Base-by-base conservation (phyloP, 2,797 vertebrate genomes). In the Pteronotus mesoamericanus region DNA sequence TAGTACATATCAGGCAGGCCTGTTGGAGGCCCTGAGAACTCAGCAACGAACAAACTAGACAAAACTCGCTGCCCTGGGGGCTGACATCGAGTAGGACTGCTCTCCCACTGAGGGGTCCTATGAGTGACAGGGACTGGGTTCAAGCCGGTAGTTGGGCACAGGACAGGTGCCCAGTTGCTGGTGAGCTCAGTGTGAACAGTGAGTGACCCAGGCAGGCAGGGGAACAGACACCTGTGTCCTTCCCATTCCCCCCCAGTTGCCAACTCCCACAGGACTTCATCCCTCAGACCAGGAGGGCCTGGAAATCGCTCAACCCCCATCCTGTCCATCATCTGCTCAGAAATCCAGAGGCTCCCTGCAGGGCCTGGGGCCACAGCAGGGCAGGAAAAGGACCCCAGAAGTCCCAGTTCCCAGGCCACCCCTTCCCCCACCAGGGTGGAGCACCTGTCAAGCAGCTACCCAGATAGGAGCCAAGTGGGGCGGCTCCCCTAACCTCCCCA, bases 401-500 rank as follows among this genome's bases (percentile, higher is more conserved):
- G 22, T 46, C 90, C 77, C 32, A 22, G 69, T 44, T 68, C 55
- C 68, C 80, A 57, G 59, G 84, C 69, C 64, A 75, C 42, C 0
- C 4, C 75, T 82, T 44, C 85, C 85, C 48, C 15, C 7, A 1
- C 26, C 24, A 85, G 88, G 79, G 86, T 86, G 87, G 91, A 71
- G 96, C 71, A 93, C 53, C 88, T 74, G 80, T 48, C n/a, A 79
- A 86, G 84, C 93, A 92, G 39, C 53, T 29, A 51, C 74, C 55
- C 37, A 32, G 71, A 74, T 19, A 59, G 57, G 4, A 94, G 92
- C 87, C 94, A 93, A 89, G 71, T 26, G 34, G 83, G 86, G 91
- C 34, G 1, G 89, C 86, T 85, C 68, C 74, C 61, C 78, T 82
- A 95, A 96, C 94, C 92, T 90, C 53, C 88, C 80, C 82, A 94